Base-by-base conservation (phyloP, 2,113 vertebrate genomes). In the Oryctolagus cuniculus region DNA sequence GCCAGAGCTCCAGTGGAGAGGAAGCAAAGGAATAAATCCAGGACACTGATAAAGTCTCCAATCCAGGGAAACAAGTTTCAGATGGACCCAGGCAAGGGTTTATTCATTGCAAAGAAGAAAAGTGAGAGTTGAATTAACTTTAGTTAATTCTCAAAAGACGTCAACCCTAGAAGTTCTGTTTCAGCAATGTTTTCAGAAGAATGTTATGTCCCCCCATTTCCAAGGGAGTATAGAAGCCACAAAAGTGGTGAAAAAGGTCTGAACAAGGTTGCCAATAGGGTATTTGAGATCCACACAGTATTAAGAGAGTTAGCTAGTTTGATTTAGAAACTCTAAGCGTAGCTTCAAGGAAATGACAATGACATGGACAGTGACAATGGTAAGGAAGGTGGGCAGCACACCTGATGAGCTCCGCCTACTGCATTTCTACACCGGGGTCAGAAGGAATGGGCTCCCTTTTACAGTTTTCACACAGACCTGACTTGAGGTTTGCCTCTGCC, bases 11-110 rank as follows among this genome's bases (percentile, higher is more conserved):
- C 58, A 31, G 5, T 6, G 49, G 27, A 90, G 49, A 83, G 22
- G 38, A 88, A 93, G 49, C 66, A 89, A 91, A 87, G 25, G 78
- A 80, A 12, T 8, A 53, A 94, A 38, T 29, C 10, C 51, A 85
- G 17, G 9, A 49, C 64, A 53, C 36, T 2, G 1, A 31, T 66
- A 63, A 95, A 87, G 27, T 31, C 22, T 13, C 12, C n/a, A 64
- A 31, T 58, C 24, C 24, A 51, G 15, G 61, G 36, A 34, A 82
- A 72, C 24, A 8, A 4, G 69, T 70, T 88, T 87, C n/a, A 95
- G 9, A 51, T 8, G n/a, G 24, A 64, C 16, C 21, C 5, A 6
- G 70, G 21, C 8, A 93, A 89, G 58, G 10, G 61, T 64, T 81
- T 72, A 87, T 38, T 92, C 16, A 78, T 58, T 83, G 34, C 36